A percentile compares a stretch with the other conserved stretches of the same genome.
Evolutionary conservation across 2,888 invertebrate genomes (phyloP).

Genomic region (Netelia inedita): DNA sequence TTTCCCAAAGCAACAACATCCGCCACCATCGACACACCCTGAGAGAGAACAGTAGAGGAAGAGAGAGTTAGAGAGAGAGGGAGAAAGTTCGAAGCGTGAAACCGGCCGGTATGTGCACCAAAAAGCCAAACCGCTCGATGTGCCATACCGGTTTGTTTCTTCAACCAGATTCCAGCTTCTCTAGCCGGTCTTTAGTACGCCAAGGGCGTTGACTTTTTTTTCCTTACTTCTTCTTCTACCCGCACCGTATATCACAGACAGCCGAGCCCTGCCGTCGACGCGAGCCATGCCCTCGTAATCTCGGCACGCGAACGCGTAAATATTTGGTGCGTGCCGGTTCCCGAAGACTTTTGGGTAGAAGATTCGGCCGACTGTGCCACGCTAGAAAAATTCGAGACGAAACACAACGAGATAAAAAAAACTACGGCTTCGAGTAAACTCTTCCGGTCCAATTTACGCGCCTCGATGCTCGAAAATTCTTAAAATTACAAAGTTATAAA

Average conservation of each 20-base stretch:
- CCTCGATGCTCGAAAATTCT: too few relatives aligned
- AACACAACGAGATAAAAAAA: background rate
- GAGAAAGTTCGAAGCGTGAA: constrained; percentile 23
- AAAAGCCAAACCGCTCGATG: constrained; percentile 24
- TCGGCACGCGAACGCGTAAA: constrained; percentile 45
- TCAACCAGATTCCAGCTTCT: constrained; percentile 40
- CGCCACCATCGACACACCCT: constrained; percentile 26
- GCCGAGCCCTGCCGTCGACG: constrained; percentile 49
- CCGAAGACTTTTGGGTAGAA: background rate
- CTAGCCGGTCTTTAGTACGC: constrained; percentile 31
- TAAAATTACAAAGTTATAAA: too few relatives aligned
- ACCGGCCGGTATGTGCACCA: background rate
- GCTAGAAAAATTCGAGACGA: background rate
- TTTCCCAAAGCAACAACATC: constrained; percentile 48
- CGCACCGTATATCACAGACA: constrained; percentile 10
- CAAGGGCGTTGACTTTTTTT: constrained; percentile 45
- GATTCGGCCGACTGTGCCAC: background rate
- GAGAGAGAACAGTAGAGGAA: background rate
- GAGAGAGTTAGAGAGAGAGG: background rate
- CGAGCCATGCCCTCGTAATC: constrained; percentile 46
- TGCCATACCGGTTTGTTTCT: constrained; percentile 57
- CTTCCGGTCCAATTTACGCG: too few relatives aligned
- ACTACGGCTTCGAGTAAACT: too few relatives aligned
- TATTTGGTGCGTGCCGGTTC: constrained; percentile 45
- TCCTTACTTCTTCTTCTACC: background rate